phyloP scores from a whole-genome alignment of 2,113 vertebrate species.

The Mustela nigripes region DNA sequence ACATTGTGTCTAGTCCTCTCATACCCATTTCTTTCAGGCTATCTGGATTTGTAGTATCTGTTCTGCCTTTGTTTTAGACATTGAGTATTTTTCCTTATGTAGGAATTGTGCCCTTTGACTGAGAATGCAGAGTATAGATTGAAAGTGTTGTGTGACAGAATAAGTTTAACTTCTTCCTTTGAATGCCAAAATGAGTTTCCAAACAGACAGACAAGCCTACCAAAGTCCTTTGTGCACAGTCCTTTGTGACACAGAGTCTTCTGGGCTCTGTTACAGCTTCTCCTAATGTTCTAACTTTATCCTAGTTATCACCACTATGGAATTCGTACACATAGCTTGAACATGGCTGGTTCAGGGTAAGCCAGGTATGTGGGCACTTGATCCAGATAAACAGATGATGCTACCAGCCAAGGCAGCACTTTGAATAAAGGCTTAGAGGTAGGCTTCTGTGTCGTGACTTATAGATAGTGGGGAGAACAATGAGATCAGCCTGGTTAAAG shows the following conservation, averaged over 20 bases:
- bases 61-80: background rate
- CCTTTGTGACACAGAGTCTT: background rate
- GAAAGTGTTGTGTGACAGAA: background rate
- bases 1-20: background rate
- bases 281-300: background rate
- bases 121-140: background rate
- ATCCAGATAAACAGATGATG: background rate
- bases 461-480: background rate
- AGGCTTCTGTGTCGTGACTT: background rate
- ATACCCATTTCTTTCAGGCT: background rate
- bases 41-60: background rate
- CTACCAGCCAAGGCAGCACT: background rate
- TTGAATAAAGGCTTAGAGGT: background rate
- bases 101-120: background rate
- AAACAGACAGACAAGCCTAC: background rate
- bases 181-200: background rate
- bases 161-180: background rate
- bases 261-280: background rate
- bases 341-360: background rate
- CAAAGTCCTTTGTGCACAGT: background rate
- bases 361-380: background rate
- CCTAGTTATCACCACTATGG: background rate
- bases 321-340: background rate
- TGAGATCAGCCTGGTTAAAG: background rate
- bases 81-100: background rate